These are phyloP conservation scores for Ennomos quercinarius DNA, from an alignment of 2,888 invertebrate genomes.

Conservation along the genomic window DNA sequence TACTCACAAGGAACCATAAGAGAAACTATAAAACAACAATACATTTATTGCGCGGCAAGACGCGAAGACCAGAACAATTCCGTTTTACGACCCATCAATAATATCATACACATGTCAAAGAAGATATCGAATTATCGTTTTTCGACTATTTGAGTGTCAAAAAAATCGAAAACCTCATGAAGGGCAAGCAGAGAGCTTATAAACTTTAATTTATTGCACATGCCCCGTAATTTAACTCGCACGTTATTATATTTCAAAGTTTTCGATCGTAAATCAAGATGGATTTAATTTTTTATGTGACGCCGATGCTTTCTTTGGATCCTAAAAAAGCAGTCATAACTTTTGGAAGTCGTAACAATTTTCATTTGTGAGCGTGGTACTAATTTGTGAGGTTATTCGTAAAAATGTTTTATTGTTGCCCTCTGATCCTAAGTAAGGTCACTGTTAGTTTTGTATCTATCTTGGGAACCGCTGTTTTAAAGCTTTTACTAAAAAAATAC, in stretches of 20 bases:
- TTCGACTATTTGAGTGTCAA: conserved; percentile 39
- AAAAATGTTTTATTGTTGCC: conserved; percentile 2
- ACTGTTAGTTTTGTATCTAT: too few relatives aligned
- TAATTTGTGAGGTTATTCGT: conserved; percentile 20
- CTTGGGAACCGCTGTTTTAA: too few relatives aligned
- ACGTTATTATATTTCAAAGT: conserved; percentile 81
- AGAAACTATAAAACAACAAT: conserved; percentile 33
- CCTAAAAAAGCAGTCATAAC: conserved; percentile 45
- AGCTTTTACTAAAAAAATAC: too few relatives aligned
- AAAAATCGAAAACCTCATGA: conserved; percentile 47
- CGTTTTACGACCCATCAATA: conserved; percentile 40
- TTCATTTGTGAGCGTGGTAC: conserved; percentile 25
- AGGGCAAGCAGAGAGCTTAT: conserved; percentile 52
- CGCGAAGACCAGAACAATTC: conserved; percentile 38
- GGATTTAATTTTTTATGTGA: conserved; percentile 78
- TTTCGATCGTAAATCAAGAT: conserved; percentile 72
- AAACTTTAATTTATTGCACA: conserved; percentile 72
- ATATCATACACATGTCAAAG: conserved; percentile 41
- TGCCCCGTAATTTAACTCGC: conserved; percentile 71
- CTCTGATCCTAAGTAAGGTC: too few relatives aligned
- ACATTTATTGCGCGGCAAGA: conserved; percentile 32
- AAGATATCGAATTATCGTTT: conserved; percentile 60
- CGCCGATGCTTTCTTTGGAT: conserved; percentile 58
- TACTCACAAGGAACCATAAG: conserved; percentile 17
- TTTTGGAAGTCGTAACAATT: conserved; percentile 37